Conservation (phyloP, 2,888 invertebrate species). For the Drosophila atroscutellata region DNA sequence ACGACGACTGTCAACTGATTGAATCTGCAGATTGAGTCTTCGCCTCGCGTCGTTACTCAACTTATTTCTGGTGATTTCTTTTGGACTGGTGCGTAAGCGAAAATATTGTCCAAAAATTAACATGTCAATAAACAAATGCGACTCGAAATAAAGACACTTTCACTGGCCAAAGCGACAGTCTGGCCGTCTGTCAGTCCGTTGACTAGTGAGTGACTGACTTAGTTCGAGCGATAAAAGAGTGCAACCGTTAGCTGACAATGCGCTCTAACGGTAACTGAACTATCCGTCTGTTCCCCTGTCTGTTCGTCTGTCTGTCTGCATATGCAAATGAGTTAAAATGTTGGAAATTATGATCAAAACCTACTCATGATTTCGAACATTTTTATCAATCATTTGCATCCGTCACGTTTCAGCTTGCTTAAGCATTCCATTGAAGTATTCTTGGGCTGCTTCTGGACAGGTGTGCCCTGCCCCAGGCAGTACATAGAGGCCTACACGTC, state of each 20-base stretch:
- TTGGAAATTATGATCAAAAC: conserved; percentile 45
- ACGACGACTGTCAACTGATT: conserved; percentile 47
- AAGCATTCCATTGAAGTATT: conserved; percentile 34
- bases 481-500: conserved; percentile 13
- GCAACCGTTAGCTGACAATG: conserved; percentile 66
- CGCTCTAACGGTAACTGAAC: conserved; percentile 63
- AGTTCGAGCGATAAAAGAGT: conserved; percentile 28
- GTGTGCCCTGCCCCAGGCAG: conserved; percentile 41
- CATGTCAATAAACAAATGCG: conserved; percentile 56
- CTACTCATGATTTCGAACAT: conserved; percentile 1
- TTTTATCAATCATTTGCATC: conserved; percentile 48
- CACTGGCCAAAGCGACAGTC: conserved; percentile 37
- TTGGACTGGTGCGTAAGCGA: conserved; percentile 49
- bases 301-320: conserved; percentile 2
- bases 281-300: background rate
- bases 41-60: conserved; percentile 55
- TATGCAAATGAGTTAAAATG: conserved; percentile 55
- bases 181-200: background rate
- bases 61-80: conserved; percentile 11
- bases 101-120: conserved; percentile 60
- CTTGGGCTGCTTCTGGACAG: conserved; percentile 30
- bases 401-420: conserved; percentile 45
- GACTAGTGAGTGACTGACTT: conserved; percentile 9
- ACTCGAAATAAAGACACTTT: conserved; percentile 51
- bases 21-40: conserved; percentile 33